These are phyloP conservation scores for Ctenopoma kingsleyae DNA, from an alignment of 2,797 vertebrate genomes.

Conservation along the genomic window DNA sequence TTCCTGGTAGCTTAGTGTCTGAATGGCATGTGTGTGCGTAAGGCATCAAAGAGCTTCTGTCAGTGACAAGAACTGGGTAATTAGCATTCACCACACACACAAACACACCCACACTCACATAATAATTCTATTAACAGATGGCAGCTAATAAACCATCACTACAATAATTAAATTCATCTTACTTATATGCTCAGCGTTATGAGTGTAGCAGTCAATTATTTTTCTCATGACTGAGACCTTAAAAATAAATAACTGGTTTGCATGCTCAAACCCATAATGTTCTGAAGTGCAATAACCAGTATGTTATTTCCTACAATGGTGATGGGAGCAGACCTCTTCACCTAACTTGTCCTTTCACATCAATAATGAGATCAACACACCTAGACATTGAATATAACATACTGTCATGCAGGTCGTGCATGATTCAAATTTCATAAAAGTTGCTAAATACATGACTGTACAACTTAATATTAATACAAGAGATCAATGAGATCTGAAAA, in stretches of 20 bases:
- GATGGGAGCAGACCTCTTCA: no score
- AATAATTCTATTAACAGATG: slow-evolving; percentile 9
- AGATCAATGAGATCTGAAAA: not conserved
- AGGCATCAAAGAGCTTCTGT: slow-evolving; percentile 65
- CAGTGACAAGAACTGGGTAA: slow-evolving; percentile 49
- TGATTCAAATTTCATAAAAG: not conserved
- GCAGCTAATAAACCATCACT: not conserved
- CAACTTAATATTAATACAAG: not conserved
- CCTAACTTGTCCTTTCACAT: not conserved
- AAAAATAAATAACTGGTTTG: no score
- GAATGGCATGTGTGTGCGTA: slow-evolving; percentile 62
- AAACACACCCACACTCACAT: slow-evolving; percentile 19
- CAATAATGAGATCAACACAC: not conserved
- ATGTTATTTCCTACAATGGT: not conserved
- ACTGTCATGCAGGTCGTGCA: no score
- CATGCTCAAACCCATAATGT: not conserved
- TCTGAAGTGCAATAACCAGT: not conserved
- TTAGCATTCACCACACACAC: slow-evolving; percentile 46
- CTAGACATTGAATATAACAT: not conserved
- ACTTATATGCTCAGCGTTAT: not conserved
- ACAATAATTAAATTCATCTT: not conserved
- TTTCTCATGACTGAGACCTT: not conserved
- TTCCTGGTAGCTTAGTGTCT: slow-evolving; percentile 46
- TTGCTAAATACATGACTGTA: not conserved
- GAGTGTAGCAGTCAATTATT: not conserved